A percentile compares a stretch with the other conserved stretches of the same genome.
These are phyloP conservation scores for Panthera tigris DNA, from an alignment of 2,113 vertebrate species.

Conservation along the genomic window DNA sequence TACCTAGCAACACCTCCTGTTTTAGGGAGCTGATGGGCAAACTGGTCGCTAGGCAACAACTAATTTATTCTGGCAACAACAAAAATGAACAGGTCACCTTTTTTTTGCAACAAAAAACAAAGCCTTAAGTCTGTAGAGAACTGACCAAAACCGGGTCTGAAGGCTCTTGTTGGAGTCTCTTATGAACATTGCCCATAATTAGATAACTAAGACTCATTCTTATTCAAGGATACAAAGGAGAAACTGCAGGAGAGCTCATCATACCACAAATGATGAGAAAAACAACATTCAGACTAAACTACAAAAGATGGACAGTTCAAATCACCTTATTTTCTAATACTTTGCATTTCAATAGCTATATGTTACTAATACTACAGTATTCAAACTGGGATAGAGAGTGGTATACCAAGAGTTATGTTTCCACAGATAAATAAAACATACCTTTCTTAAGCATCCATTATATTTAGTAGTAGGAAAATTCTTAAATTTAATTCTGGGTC, in stretches of 20 bases:
- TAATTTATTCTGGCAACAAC: constrained; percentile 58
- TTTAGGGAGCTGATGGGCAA: constrained; percentile 48
- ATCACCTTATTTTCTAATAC: background rate
- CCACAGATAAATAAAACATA: constrained; percentile 28
- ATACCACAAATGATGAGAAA: constrained; percentile 38
- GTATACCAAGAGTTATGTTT: background rate
- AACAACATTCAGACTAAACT: background rate
- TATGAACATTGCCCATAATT: background rate
- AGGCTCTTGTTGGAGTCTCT: background rate
- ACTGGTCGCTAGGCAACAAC: constrained; percentile 62
- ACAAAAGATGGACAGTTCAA: background rate
- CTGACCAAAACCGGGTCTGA: background rate
- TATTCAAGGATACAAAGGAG: background rate
- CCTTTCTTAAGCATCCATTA: background rate
- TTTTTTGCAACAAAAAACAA: background rate
- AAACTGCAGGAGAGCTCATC: background rate
- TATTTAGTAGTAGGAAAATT: background rate
- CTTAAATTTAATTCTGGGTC: background rate
- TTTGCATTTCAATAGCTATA: background rate
- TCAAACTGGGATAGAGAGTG: background rate
- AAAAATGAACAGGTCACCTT: constrained; percentile 47
- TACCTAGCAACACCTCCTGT: constrained; percentile 45
- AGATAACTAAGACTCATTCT: constrained; percentile 19
- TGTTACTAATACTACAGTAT: background rate
- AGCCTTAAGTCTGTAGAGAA: background rate